phyloP scores from a whole-genome alignment of 92 coral and sea anemone species.

The Palythoa heliodiscus region DNA sequence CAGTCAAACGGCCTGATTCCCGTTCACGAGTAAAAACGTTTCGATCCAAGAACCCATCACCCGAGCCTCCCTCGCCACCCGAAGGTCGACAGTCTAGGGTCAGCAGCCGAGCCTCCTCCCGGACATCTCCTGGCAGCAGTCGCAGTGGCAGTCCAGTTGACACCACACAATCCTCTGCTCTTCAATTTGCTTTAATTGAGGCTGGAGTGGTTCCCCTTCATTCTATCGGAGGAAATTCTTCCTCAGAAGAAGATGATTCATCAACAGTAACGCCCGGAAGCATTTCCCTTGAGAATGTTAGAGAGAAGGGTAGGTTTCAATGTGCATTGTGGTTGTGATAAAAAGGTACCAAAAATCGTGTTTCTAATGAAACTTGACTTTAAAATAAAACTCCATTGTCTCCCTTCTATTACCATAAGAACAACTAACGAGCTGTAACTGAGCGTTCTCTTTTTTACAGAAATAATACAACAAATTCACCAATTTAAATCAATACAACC shows the following conservation, averaged over 20 bases:
- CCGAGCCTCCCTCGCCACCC: neutral
- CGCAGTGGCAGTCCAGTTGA: neutral
- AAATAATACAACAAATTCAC: too few relatives aligned
- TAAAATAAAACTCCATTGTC: too few relatives aligned
- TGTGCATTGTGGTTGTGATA: neutral
- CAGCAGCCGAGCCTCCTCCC: neutral
- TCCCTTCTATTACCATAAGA: too few relatives aligned
- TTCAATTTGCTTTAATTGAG: neutral
- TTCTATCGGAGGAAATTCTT: neutral
- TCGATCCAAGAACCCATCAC: neutral
- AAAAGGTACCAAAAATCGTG: too few relatives aligned
- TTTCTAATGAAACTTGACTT: too few relatives aligned
- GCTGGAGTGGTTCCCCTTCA: constrained; percentile 7
- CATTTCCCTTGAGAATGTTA: neutral
- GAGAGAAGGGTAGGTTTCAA: neutral
- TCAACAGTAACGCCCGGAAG: neutral
- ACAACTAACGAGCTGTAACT: too few relatives aligned
- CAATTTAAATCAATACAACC: too few relatives aligned
- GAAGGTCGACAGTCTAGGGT: neutral
- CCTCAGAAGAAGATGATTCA: constrained; percentile 2
- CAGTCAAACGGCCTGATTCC: neutral
- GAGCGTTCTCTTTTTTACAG: too few relatives aligned
- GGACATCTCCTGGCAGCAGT: neutral
- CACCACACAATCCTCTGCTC: neutral
- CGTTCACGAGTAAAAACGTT: neutral